Evolutionary conservation across 2,888 invertebrate genomes (phyloP).

Genomic region (Chelonus formosanus): DNA sequence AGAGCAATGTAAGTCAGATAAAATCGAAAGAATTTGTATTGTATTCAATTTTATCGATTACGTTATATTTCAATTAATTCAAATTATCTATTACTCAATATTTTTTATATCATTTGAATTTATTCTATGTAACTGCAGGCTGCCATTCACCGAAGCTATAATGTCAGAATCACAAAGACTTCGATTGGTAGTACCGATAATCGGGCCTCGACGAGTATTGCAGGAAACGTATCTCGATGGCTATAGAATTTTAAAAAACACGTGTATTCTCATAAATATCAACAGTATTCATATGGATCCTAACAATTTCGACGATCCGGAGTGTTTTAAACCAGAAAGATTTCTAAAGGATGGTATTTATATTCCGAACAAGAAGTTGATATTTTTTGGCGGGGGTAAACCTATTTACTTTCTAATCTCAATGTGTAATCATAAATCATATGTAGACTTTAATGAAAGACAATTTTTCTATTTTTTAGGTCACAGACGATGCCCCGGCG

Average conservation of each 20-base stretch:
- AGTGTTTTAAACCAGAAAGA: slow-evolving; percentile 72
- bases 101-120: not conserved
- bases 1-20: slow-evolving; percentile 62
- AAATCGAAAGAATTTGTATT: not conserved
- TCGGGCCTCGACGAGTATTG: slow-evolving; percentile 67
- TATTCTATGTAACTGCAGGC: slow-evolving; percentile 49
- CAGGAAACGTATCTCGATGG: slow-evolving; percentile 68
- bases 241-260: slow-evolving; percentile 69
- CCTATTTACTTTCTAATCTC: not conserved
- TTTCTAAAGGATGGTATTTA: slow-evolving; percentile 65
- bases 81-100: not conserved
- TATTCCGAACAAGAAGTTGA: slow-evolving; percentile 52
- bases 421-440: no score
- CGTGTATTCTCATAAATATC: slow-evolving; percentile 67
- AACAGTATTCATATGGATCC: slow-evolving; percentile 70
- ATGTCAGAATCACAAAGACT: slow-evolving; percentile 65
- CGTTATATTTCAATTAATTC: not conserved
- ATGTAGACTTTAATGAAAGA: no score
- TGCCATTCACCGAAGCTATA: slow-evolving; percentile 67
- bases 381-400: slow-evolving; percentile 64
- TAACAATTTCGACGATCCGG: slow-evolving; percentile 71
- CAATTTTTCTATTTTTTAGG: slow-evolving; percentile 63
- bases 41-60: not conserved
- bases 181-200: slow-evolving; percentile 63
- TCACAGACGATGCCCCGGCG: slow-evolving; percentile 73